Conservation (phyloP, 1,140 invertebrate genomes). For the Pseudomyrmex cubaensis region DNA sequence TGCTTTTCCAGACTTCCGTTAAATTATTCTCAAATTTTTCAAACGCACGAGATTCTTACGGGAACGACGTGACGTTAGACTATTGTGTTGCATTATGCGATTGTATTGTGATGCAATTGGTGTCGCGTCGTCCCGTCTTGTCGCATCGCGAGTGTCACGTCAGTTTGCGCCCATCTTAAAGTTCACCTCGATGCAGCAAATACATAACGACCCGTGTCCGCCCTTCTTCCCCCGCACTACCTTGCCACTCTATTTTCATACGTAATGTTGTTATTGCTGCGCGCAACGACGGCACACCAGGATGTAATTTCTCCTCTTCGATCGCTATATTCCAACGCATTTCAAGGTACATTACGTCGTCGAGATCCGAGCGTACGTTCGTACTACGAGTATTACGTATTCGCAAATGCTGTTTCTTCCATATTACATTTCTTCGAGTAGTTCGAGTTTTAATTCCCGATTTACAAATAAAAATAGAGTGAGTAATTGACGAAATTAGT, state of each 20-base stretch:
- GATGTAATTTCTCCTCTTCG: slow-evolving; percentile 35
- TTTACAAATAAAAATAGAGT: background rate
- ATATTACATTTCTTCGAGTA: background rate
- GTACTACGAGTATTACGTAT: background rate
- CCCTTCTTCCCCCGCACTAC: background rate
- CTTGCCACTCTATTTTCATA: slow-evolving; percentile 44
- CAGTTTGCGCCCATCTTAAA: slow-evolving; percentile 17
- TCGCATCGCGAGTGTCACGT: background rate
- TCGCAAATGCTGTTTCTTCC: background rate
- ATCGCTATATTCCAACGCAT: slow-evolving; percentile 27
- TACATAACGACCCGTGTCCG: slow-evolving; percentile 44
- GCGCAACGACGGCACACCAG: slow-evolving; percentile 38
- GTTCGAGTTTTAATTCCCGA: background rate
- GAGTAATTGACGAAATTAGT: slow-evolving; percentile 16
- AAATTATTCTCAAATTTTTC: background rate
- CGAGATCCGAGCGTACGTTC: slow-evolving; percentile 19
- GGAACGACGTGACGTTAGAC: background rate
- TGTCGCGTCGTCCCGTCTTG: background rate
- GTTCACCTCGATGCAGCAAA: slow-evolving; percentile 37
- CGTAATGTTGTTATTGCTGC: slow-evolving; percentile 57
- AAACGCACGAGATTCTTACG: background rate
- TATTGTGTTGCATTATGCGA: slow-evolving; percentile 10
- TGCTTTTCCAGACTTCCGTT: background rate
- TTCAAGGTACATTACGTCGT: slow-evolving; percentile 20
- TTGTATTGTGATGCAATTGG: slow-evolving; percentile 16